Evolutionary conservation across 2,888 invertebrate genomes (phyloP).

Genomic region (Polymixis lichenea): DNA sequence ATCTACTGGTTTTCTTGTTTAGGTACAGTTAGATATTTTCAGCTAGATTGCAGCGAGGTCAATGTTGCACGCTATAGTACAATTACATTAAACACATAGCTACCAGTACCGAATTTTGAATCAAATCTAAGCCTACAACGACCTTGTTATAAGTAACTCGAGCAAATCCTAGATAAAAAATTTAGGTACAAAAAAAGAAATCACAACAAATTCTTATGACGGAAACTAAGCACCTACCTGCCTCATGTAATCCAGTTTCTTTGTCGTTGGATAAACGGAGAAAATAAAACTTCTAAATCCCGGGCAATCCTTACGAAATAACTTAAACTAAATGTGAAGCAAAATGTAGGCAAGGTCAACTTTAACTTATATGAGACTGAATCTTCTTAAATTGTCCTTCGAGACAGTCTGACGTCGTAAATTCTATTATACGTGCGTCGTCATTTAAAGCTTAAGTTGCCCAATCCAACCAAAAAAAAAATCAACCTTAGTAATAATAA

Average conservation of each 20-base stretch:
- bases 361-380: constrained; percentile 50
- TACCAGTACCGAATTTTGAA: background rate
- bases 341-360: constrained; percentile 63
- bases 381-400: constrained; percentile 56
- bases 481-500: constrained; percentile 25
- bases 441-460: constrained; percentile 22
- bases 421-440: constrained; percentile 39
- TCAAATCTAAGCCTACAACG: background rate
- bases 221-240: constrained; percentile 66
- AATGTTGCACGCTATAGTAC: background rate
- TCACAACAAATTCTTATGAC: constrained; percentile 59
- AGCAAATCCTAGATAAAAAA: constrained; percentile 46
- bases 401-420: constrained; percentile 56
- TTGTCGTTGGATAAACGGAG: constrained; percentile 64
- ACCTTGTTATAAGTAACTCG: constrained; percentile 9
- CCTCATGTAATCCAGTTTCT: constrained; percentile 68
- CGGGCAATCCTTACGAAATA: constrained; percentile 60
- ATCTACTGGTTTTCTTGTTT: background rate
- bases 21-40: background rate
- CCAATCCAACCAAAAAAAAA: too few species aligned
- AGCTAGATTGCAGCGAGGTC: background rate
- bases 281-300: constrained; percentile 70
- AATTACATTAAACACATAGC: background rate
- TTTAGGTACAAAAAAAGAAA: constrained; percentile 30
- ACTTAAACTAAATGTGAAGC: constrained; percentile 59